Evolutionary conservation across 2,113 vertebrate species (phyloP).

Genomic region (Sinocyclocheilus maitianheensis): DNA sequence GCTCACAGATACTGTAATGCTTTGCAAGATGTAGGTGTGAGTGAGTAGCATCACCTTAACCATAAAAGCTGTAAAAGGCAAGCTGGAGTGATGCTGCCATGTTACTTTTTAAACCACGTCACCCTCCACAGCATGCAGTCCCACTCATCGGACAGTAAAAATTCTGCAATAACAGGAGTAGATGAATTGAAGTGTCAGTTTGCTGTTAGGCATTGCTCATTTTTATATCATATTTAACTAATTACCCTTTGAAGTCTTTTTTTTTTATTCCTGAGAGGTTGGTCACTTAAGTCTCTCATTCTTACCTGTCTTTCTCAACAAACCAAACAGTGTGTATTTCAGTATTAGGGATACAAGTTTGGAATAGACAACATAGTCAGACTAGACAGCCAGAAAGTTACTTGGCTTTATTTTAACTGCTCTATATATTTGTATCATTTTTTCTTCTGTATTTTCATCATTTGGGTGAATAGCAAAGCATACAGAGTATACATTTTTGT

Average conservation of each 20-base stretch:
- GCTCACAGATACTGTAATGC: too few relatives aligned
- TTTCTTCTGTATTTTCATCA: not conserved
- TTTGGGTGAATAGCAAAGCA: not conserved
- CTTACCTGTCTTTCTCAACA: not conserved
- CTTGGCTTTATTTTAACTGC: not conserved
- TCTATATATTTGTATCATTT: too few relatives aligned
- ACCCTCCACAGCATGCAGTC: not conserved
- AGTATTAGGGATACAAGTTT: not conserved
- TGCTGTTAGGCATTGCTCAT: not conserved
- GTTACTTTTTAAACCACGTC: not conserved
- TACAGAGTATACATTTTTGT: not conserved
- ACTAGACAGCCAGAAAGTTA: not conserved
- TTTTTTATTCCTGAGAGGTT: not conserved
- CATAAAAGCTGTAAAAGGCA: too few relatives aligned
- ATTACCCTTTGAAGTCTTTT: not conserved
- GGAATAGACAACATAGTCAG: not conserved
- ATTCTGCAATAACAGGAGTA: not conserved
- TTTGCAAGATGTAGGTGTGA: too few relatives aligned
- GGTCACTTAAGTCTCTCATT: too few relatives aligned
- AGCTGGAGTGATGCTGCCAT: too few relatives aligned
- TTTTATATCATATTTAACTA: not conserved
- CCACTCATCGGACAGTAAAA: not conserved
- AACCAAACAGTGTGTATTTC: not conserved
- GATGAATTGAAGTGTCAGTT: not conserved
- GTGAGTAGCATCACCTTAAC: too few relatives aligned